Base-by-base conservation (phyloP, 1,140 invertebrate genomes). In the Drosophila virilis region DNA sequence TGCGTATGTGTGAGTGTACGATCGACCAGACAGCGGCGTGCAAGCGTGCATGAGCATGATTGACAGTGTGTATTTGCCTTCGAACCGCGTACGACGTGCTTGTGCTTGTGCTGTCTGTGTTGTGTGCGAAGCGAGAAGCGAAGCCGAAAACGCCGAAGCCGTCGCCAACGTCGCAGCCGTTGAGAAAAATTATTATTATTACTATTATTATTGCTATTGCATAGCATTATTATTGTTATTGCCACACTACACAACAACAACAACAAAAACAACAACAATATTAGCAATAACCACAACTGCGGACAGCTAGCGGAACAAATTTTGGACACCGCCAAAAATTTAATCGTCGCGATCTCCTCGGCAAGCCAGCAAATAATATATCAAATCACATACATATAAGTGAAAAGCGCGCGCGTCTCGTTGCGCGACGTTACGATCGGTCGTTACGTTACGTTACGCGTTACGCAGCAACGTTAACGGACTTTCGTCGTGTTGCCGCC, bases 31-130 rank as follows among this genome's bases (percentile, higher is more conserved):
- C 68, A 65, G 66, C 61, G 59, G 61, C 66, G 60, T 59, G 74
- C 74, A 73, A 69, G 57, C 46, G 74, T 66, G 84, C 77, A 72
- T 73, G 70, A 73, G 70, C 70, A 78, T 91, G 90, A 91, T 91
- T 92, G 91, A 92, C 91, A 91, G 89, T 92, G 89, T 92, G 90
- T 90, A 91, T 92, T 92, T 92, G 89, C 80, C 89, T 90, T 84
- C 91, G 91, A 92, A 92, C 71, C 89, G 91, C 83, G 86, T 92
- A 91, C 90, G 88, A 92, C 91, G 91, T 92, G 90, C 78, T 75
- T 86, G 77, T 77, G 74, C 73, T 71, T 78, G 73, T 77, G 74
- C 73, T 79, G 77, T 80, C 69, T 77, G 78, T 80, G 74, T 80
- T 83, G 75, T 80, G 80, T 84, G 76, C 70, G 70, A 68, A 82